A percentile compares a stretch with the other conserved stretches of the same genome.
Evolutionary conservation across 2,888 invertebrate species (phyloP).

Genomic region (Stenchaetothrips biformis): DNA sequence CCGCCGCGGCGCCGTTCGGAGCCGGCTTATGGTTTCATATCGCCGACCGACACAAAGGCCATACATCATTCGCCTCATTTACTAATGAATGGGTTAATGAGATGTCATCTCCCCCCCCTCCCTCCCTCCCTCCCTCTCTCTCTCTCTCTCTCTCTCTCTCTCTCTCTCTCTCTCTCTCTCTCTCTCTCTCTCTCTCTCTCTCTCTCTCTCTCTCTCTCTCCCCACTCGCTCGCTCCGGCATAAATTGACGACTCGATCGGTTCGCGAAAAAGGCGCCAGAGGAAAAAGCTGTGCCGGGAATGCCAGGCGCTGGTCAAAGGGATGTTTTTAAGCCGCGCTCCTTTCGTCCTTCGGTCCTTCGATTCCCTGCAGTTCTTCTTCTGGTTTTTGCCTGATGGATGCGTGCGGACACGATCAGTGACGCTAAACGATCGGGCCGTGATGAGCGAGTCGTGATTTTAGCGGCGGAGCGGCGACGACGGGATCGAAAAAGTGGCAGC

Average conservation of each 20-base stretch:
- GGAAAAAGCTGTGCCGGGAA: not conserved
- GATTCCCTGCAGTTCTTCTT: conserved; percentile 3
- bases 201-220: too few species aligned
- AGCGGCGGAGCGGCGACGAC: not conserved
- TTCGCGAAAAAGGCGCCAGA: conserved; percentile 14
- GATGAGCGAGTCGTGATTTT: not conserved
- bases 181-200: too few species aligned
- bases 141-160: too few species aligned
- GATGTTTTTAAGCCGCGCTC: conserved; percentile 5
- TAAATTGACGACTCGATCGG: not conserved
- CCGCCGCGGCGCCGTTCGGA: too few species aligned
- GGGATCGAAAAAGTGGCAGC: not conserved
- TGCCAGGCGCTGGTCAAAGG: not conserved
- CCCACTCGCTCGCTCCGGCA: not conserved
- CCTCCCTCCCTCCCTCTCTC: too few species aligned
- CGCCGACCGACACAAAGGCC: too few species aligned
- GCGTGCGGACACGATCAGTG: not conserved
- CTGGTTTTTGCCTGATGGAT: not conserved
- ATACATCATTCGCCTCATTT: too few species aligned
- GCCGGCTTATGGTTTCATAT: too few species aligned
- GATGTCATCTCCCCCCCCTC: too few species aligned
- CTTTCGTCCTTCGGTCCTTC: not conserved
- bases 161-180: too few species aligned
- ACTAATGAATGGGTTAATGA: too few species aligned
- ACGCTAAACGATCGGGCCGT: not conserved